Conservation (phyloP, 2,797 vertebrate genomes). For the Halcyon badia region DNA sequence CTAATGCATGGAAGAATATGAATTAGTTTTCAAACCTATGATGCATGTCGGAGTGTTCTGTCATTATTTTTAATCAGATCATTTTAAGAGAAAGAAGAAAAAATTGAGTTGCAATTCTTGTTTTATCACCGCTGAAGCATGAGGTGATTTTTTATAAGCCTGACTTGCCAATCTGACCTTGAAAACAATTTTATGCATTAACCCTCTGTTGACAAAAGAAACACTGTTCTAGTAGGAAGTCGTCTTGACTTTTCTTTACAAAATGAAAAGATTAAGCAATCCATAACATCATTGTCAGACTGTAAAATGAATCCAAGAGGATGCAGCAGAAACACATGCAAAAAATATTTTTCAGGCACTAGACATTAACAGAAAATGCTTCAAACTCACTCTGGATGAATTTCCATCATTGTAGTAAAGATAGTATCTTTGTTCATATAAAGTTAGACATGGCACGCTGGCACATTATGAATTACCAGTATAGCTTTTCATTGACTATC, state of each 20-base stretch:
- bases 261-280: neutral
- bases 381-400: neutral
- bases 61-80: conserved; percentile 32
- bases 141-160: conserved; percentile 33
- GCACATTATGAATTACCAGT: neutral
- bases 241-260: neutral
- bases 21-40: conserved; percentile 17
- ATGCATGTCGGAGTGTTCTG: neutral
- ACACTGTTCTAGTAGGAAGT: neutral
- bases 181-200: conserved; percentile 55
- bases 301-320: neutral
- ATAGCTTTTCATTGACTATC: neutral
- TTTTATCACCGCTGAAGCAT: conserved; percentile 16
- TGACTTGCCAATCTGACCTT: conserved; percentile 47
- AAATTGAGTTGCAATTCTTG: conserved; percentile 6
- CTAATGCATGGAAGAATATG: neutral
- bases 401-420: neutral
- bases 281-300: neutral
- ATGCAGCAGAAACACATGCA: neutral
- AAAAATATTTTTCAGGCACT: neutral
- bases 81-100: conserved; percentile 35
- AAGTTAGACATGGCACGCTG: neutral
- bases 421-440: neutral
- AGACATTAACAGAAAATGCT: neutral
- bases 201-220: conserved; percentile 18